phyloP scores from a whole-genome alignment of 2,797 vertebrate genomes.

The Anguilla megastoma region DNA sequence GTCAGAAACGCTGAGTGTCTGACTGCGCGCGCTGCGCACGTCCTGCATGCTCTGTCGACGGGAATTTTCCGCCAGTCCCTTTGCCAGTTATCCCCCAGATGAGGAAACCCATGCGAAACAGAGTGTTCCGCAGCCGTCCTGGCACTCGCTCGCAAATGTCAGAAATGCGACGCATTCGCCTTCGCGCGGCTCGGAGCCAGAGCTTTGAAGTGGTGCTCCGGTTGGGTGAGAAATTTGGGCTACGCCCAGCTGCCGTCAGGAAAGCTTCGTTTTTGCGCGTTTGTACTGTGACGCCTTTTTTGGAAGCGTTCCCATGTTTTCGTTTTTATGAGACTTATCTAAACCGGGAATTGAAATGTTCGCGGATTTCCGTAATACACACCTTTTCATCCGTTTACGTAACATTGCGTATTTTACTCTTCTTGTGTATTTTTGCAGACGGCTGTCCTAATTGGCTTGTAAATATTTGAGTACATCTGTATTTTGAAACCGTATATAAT shows the following conservation, averaged over 20 bases:
- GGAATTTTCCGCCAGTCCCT: neutral
- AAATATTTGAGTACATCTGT: neutral
- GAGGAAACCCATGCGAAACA: neutral
- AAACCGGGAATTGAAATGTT: neutral
- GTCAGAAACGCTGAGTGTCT: neutral
- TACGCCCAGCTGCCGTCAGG: neutral
- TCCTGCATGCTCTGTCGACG: neutral
- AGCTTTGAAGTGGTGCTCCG: neutral
- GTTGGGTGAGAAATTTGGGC: neutral
- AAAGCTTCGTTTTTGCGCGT: neutral
- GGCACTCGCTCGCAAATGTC: neutral
- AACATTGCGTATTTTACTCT: neutral
- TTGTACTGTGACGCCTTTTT: neutral
- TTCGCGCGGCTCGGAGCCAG: neutral
- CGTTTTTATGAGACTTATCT: neutral
- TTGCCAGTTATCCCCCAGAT: neutral
- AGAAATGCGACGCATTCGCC: neutral
- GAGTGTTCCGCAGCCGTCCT: neutral
- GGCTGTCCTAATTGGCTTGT: neutral
- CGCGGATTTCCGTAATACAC: neutral
- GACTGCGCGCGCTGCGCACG: neutral
- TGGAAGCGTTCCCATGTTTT: neutral
- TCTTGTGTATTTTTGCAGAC: neutral
- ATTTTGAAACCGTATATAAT: neutral
- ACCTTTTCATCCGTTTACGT: neutral